Evolutionary conservation across 2,797 vertebrate genomes (phyloP), one percentile per base, ranked within the genome.

Genomic region (Lophius americanus): DNA sequence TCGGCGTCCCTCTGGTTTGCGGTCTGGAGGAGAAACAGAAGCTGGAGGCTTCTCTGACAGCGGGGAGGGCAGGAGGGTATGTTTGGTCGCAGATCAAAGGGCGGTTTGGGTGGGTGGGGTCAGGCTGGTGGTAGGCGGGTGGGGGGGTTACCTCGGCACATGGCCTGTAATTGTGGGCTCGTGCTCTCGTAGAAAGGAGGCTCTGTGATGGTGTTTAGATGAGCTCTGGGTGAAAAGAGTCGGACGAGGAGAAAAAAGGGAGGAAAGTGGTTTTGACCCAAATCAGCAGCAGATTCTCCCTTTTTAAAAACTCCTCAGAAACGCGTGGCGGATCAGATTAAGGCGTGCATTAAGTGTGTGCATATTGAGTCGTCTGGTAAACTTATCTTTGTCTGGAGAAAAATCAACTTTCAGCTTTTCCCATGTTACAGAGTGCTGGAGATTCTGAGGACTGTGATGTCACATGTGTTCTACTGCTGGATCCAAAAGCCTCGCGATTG

Each of bases 161-260:
- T 12, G 61, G 64, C 64, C 91, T 92, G 76, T 93, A 91, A 92
- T 93, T 92, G 83, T 73, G 83, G 80, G 64, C 72, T 80, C 7
- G 64, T 74, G 70, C 60, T 12, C 10, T 0, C 44, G 50, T 76
- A 81, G 77, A 77, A 71, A 64, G 59, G 70, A 75, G 68, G n/a
- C 61, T 59, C 51, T 10, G 59, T 84, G 71, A 53, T 44, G 64
- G 37, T 55, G 61, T 58, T 78, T 56, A 50, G 60, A 64, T 60
- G 57, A 35, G 53, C 33, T 66, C 59, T 39, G 71, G 37, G 33
- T 36, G 36, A 36, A 48, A 57, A 47, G 23, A 58, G 36, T 54
- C 58, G 50, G 32, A 54, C 2, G 14, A 68, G 48, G 46, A 65
- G 42, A 68, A 70, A 38, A 70, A 38, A 56, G 49, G 59, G 11